Evolutionary conservation across 2,888 invertebrate species (phyloP), one percentile per base, ranked within the genome.

Genomic region (Drosophila atripex): DNA sequence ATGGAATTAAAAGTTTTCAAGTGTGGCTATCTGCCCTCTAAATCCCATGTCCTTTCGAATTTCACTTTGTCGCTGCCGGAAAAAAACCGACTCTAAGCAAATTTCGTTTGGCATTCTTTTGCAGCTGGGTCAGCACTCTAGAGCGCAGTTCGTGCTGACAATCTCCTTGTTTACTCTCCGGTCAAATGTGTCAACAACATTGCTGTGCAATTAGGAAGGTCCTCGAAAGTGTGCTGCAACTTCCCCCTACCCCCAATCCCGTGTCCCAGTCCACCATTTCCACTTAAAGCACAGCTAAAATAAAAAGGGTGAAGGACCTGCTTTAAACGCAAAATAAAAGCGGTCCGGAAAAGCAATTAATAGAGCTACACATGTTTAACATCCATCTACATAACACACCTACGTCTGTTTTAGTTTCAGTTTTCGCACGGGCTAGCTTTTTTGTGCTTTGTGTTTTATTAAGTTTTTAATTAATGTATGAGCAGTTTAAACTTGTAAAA

Each of bases 401-500:
- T 53, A 39, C 51, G 57, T 50, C 51, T 71, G 66, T 70, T 57
- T 57, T 41, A 50, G 68, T 58, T 52, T 51, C 28, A 52, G 70
- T 41, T 69, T 47, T 52, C 52, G 8, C 70, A 35, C 57, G 52
- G 63, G 45, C 63, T 56, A 18, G n/a, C 32, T 69, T 73, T 52
- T 75, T 73, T 73, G 66, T 69, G 56, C 64, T 74, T 38, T 64
- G 66, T 64, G 52, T 86, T 88, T 77, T 88, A 79, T 88, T 82
- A 86, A 88, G 86, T 84, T 88, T 84, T 84, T 88, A 84, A 84
- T 84, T 84, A 84, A 84, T 88, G 88, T 84, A 84, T 76, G 84
- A 88, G 84, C 84, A 83, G 84, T 84, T 84, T 83, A 84, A 88
- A 83, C 84, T 84, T 84, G 88, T 79, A 86, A 83, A 77, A 88